Conservation (phyloP, 2,113 vertebrate genomes). For the Rafetus swinhoei region DNA sequence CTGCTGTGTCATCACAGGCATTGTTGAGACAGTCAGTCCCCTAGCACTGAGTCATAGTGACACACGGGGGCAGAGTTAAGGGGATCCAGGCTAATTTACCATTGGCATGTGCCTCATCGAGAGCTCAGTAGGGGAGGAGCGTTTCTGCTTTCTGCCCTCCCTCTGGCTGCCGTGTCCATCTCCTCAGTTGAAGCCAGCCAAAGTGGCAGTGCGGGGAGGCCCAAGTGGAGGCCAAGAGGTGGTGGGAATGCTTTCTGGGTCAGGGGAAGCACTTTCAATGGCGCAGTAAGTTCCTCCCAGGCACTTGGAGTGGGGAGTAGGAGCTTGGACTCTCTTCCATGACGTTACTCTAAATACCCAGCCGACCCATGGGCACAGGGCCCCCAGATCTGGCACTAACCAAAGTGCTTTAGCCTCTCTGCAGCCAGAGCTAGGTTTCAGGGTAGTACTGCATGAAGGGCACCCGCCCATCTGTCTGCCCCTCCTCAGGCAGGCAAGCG, state of each 20-base stretch:
- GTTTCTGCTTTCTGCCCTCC: neutral
- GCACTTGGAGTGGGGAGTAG: too few species aligned
- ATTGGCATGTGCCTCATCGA: too few species aligned
- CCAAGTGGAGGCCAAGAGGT: neutral
- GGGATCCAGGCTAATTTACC: too few species aligned
- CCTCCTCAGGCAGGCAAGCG: constrained; percentile 83
- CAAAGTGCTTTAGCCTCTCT: neutral
- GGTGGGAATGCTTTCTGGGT: neutral
- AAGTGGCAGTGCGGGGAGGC: neutral
- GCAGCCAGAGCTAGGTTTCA: neutral
- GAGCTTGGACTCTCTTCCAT: neutral
- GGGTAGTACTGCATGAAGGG: neutral
- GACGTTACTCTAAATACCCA: neutral
- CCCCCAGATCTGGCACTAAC: neutral
- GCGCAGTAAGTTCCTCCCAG: neutral
- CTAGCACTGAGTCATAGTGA: neutral
- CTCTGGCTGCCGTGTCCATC: neutral
- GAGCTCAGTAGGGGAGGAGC: too few species aligned
- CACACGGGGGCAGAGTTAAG: too few species aligned
- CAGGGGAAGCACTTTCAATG: neutral
- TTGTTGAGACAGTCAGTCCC: neutral
- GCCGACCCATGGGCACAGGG: too few species aligned
- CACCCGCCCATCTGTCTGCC: constrained; percentile 40
- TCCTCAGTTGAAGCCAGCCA: neutral
- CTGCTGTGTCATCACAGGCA: too few species aligned